These are phyloP conservation scores for Notothenia rossii DNA, from an alignment of 2,113 vertebrate genomes.

Conservation along the genomic window DNA sequence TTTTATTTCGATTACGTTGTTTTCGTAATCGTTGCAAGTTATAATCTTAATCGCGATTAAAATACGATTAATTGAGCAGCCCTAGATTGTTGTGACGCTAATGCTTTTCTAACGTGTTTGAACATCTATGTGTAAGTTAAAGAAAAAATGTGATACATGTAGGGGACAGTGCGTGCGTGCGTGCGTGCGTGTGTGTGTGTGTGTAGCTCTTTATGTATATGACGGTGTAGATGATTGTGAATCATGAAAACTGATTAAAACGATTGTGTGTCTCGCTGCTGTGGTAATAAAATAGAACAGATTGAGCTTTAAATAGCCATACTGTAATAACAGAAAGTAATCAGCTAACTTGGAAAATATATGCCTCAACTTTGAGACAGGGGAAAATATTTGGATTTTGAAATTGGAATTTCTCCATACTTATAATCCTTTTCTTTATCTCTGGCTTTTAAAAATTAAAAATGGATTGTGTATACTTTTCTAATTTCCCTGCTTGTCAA, in stretches of 20 bases:
- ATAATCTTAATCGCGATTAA: no score
- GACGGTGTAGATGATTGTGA: slow-evolving; percentile 13
- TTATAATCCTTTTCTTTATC: slow-evolving; percentile 61
- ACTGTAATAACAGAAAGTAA: slow-evolving; percentile 19
- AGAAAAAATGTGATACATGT: not conserved
- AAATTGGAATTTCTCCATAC: slow-evolving; percentile 55
- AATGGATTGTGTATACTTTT: slow-evolving; percentile 53
- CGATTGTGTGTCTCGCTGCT: not conserved
- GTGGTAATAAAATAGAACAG: not conserved
- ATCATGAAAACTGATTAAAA: slow-evolving; percentile 39
- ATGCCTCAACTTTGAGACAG: slow-evolving; percentile 33
- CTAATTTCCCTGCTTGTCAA: slow-evolving; percentile 50
- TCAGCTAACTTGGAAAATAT: slow-evolving; percentile 42
- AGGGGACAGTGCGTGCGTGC: slow-evolving; percentile 6
- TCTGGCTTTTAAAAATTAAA: slow-evolving; percentile 40
- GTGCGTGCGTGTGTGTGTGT: not conserved
- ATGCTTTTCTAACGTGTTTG: not conserved
- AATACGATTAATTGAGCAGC: no score
- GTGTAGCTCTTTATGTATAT: no score
- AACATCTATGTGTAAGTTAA: not conserved
- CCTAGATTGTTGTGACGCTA: not conserved
- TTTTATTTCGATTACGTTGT: no score
- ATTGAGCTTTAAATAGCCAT: slow-evolving; percentile 38
- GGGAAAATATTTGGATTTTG: slow-evolving; percentile 66
- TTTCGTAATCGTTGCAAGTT: no score